Conservation (phyloP, 1,140 invertebrate species). For the Drosophila murphyi region DNA sequence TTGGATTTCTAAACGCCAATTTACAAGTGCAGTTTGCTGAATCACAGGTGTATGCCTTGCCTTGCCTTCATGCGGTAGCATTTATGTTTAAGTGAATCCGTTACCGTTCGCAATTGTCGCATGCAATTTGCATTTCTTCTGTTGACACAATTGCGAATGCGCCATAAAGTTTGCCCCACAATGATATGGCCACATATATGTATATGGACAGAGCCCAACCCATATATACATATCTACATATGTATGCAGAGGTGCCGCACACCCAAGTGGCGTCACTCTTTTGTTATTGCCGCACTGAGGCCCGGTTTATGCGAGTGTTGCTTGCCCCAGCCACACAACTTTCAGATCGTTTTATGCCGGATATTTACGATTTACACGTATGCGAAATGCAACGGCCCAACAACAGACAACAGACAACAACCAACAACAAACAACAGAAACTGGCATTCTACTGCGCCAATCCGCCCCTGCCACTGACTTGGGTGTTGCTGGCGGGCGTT, state of each 20-base stretch:
- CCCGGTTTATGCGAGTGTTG: constrained; percentile 4
- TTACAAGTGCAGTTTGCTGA: neutral
- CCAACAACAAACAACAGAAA: constrained; percentile 26
- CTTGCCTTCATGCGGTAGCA: constrained; percentile 3
- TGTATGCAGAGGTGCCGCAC: constrained; percentile 13
- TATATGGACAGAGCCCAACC: neutral
- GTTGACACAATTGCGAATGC: constrained; percentile 33
- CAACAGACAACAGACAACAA: constrained; percentile 45
- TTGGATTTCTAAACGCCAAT: neutral
- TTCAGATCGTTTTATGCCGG: constrained; percentile 70
- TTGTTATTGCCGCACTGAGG: constrained; percentile 35
- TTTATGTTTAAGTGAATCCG: constrained; percentile 37
- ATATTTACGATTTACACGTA: constrained; percentile 81
- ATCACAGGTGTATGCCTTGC: neutral
- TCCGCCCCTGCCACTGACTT: constrained; percentile 12
- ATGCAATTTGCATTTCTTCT: constrained; percentile 44
- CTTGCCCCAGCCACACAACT: constrained; percentile 28
- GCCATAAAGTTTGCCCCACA: constrained; percentile 32
- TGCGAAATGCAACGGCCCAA: constrained; percentile 67
- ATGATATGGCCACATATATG: constrained; percentile 2
- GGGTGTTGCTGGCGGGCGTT: constrained; percentile 40
- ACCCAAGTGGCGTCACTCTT: constrained; percentile 30
- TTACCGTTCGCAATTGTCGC: constrained; percentile 25
- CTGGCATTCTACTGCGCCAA: neutral
- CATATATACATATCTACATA: constrained; percentile 1